Percentiles rank a stretch among this genome's conserved stretches.
phyloP scores from a whole-genome alignment of 2,113 vertebrate species.

The Corydoras maculifer region DNA sequence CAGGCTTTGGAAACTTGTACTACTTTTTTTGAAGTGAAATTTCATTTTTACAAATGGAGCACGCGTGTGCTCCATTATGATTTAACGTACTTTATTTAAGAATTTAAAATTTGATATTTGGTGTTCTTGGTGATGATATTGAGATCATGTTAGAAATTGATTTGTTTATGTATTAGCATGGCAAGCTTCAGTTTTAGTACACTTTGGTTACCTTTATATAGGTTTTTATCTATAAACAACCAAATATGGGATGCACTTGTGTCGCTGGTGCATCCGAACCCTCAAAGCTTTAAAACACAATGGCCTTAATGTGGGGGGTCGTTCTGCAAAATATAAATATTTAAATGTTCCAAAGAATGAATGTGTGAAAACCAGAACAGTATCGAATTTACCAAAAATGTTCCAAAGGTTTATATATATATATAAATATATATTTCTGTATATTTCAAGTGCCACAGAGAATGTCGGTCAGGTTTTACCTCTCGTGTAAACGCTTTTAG shows the following conservation, averaged over 20 bases:
- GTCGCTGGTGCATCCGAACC: slow-evolving; percentile 52
- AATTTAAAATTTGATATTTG: slow-evolving; percentile 32
- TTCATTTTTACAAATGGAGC: slow-evolving; percentile 12
- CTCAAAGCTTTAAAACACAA: slow-evolving; percentile 60
- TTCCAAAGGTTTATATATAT: slow-evolving; percentile 43
- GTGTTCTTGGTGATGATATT: slow-evolving; percentile 19
- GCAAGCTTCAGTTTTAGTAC: slow-evolving; percentile 30
- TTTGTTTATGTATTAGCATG: slow-evolving; percentile 37
- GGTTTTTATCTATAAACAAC: slow-evolving; percentile 40
- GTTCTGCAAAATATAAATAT: slow-evolving; percentile 43
- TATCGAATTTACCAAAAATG: slow-evolving; percentile 12
- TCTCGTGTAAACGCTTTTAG: slow-evolving; percentile 51
- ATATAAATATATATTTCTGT: slow-evolving; percentile 37
- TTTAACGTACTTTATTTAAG: slow-evolving; percentile 23
- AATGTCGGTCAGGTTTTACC: slow-evolving; percentile 39
- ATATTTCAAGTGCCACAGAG: slow-evolving; percentile 42
- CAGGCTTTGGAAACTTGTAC: no score
- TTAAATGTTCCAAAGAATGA: slow-evolving; percentile 58
- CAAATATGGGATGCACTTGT: slow-evolving; percentile 41
- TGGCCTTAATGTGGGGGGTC: slow-evolving; percentile 65
- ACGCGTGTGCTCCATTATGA: slow-evolving; percentile 3
- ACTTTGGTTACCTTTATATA: slow-evolving; percentile 21
- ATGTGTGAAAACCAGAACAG: slow-evolving; percentile 43
- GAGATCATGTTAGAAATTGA: slow-evolving; percentile 46
- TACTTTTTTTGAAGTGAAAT: no score